Percentiles rank a stretch among this genome's conserved stretches.
Evolutionary conservation across 1,140 invertebrate species (phyloP).

Genomic region (Caenorhabditis inopinata): DNA sequence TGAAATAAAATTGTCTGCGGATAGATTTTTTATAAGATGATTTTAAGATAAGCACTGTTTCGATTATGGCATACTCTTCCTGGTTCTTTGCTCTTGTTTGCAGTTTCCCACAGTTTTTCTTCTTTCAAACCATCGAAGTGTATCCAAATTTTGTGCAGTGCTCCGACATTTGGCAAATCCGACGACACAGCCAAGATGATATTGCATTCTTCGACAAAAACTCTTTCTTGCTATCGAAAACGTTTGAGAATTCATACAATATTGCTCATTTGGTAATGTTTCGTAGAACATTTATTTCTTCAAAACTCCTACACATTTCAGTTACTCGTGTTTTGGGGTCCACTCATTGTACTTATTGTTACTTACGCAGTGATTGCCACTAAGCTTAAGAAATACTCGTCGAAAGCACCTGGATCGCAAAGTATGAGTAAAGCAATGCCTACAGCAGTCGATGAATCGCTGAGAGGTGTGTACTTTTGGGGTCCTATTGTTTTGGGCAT

Average conservation of each 20-base stretch:
- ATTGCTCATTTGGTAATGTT: slow-evolving; percentile 45
- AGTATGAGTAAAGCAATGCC: not conserved
- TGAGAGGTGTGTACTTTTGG: not conserved
- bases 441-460: not conserved
- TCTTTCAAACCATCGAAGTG: slow-evolving; percentile 21
- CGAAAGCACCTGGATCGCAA: slow-evolving; percentile 4
- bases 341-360: slow-evolving; percentile 56
- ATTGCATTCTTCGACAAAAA: not conserved
- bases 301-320: slow-evolving; percentile 34
- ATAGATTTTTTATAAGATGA: too few species aligned
- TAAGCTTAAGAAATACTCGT: slow-evolving; percentile 53
- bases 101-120: slow-evolving; percentile 27
- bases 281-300: too few species aligned
- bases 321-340: slow-evolving; percentile 64
- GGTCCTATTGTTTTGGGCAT: too few species aligned
- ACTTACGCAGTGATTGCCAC: slow-evolving; percentile 58
- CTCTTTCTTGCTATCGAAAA: not conserved
- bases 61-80: not conserved
- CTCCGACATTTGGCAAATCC: slow-evolving; percentile 37
- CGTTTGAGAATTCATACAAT: slow-evolving; percentile 42
- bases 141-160: slow-evolving; percentile 28
- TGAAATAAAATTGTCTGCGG: too few species aligned
- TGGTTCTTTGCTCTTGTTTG: slow-evolving; percentile 16
- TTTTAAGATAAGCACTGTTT: slow-evolving; percentile 23
- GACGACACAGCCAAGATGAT: not conserved